A percentile compares a stretch with the other conserved stretches of the same genome.
Conservation (phyloP, 2,113 vertebrate genomes). For the Hucho hucho region DNA sequence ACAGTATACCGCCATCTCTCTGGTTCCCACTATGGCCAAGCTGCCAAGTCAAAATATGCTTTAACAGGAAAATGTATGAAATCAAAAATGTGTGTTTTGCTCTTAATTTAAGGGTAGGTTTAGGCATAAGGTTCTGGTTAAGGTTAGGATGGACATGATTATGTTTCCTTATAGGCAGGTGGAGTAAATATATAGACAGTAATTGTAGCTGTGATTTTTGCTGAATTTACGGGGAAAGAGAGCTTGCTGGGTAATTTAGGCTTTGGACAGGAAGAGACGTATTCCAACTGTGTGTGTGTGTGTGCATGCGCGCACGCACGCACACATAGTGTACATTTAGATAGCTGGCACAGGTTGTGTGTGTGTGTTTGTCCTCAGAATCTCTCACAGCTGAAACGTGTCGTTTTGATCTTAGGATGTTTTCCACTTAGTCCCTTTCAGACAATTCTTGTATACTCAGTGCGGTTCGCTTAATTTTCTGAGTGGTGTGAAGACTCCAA, state of each 20-base stretch:
- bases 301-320: constrained; percentile 17
- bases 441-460: background rate
- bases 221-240: constrained; percentile 68
- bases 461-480: too few species aligned
- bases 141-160: constrained; percentile 26
- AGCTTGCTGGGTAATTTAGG: constrained; percentile 61
- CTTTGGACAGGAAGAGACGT: constrained; percentile 60
- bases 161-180: constrained; percentile 59
- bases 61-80: too few species aligned
- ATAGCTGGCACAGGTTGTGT: constrained; percentile 31
- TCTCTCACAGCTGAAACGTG: background rate
- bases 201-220: constrained; percentile 57
- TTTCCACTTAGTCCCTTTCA: background rate
- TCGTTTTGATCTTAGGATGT: background rate
- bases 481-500: too few species aligned
- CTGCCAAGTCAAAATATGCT: too few species aligned
- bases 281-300: constrained; percentile 55
- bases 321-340: constrained; percentile 51
- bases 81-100: too few species aligned
- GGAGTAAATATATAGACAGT: constrained; percentile 65
- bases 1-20: too few species aligned
- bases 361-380: constrained; percentile 28
- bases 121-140: constrained; percentile 46
- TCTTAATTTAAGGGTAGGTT: too few species aligned
- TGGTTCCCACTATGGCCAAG: too few species aligned